phyloP scores from a whole-genome alignment of 2,113 vertebrate species.

The Rousettus leschenaultii region DNA sequence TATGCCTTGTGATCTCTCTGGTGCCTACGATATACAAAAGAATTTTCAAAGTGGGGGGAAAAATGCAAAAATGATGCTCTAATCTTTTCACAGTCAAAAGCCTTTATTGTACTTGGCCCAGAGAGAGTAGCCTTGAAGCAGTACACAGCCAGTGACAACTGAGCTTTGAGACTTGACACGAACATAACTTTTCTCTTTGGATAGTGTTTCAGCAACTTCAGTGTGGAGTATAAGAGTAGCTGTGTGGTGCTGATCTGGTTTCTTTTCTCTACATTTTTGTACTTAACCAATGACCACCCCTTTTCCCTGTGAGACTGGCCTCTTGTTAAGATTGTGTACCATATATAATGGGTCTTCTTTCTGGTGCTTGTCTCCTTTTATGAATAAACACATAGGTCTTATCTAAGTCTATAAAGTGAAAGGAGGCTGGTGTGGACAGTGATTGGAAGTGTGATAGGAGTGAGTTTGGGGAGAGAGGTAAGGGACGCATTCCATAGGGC shows the following conservation, averaged over 20 bases:
- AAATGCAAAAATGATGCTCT: background rate
- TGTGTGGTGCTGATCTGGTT: background rate
- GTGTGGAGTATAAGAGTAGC: background rate
- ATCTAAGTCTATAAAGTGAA: background rate
- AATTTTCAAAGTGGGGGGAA: background rate
- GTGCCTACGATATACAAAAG: background rate
- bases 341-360: background rate
- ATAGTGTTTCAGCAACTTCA: background rate
- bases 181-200: background rate
- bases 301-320: background rate
- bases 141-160: background rate
- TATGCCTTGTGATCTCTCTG: background rate
- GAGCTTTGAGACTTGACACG: background rate
- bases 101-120: background rate
- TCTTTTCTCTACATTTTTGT: background rate
- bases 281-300: background rate
- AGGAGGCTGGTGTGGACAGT: background rate
- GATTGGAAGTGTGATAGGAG: background rate
- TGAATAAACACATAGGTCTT: background rate
- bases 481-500: background rate
- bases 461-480: background rate
- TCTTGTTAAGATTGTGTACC: background rate
- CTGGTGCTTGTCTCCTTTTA: background rate
- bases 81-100: background rate
- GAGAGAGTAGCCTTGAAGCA: background rate